Conservation (phyloP, 2,888 invertebrate species). For the Leptothorax acervorum region DNA sequence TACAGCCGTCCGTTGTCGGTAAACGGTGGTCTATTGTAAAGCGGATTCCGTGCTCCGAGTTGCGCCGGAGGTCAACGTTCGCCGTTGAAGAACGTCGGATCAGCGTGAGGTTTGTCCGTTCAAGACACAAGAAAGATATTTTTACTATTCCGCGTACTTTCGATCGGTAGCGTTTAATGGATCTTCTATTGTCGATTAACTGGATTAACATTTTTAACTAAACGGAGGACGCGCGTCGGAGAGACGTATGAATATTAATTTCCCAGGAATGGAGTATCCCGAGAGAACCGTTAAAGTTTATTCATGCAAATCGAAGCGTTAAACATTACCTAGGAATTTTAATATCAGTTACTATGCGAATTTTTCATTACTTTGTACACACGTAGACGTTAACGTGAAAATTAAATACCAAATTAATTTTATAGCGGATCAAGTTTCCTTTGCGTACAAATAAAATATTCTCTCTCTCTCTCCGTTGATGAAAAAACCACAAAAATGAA, state of each 20-base stretch:
- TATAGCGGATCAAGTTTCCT: not conserved
- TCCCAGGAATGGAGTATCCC: not conserved
- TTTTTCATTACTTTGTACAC: conserved; percentile 6
- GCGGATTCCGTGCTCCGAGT: conserved; percentile 42
- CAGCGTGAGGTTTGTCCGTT: not conserved
- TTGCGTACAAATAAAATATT: conserved; percentile 35
- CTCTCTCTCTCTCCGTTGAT: not conserved
- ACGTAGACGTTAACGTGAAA: not conserved
- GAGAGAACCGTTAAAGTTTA: not conserved
- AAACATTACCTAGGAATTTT: not conserved
- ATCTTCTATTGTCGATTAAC: not conserved
- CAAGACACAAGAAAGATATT: not conserved
- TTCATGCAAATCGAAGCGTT: not conserved
- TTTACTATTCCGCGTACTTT: not conserved
- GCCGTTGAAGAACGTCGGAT: conserved; percentile 22
- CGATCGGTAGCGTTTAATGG: not conserved
- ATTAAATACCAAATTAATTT: conserved; percentile 28
- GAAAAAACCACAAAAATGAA: conserved; percentile 26
- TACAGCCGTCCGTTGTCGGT: conserved; percentile 68
- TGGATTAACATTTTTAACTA: not conserved
- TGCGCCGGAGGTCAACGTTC: not conserved
- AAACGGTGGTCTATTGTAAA: conserved; percentile 68
- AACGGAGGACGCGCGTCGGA: not conserved
- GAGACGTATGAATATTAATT: conserved; percentile 5
- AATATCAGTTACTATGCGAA: not conserved